Percentiles rank a stretch among this genome's conserved stretches.
These are phyloP conservation scores for Pseudochirops corinnae DNA, from an alignment of 2,797 vertebrate species.

Conservation along the genomic window DNA sequence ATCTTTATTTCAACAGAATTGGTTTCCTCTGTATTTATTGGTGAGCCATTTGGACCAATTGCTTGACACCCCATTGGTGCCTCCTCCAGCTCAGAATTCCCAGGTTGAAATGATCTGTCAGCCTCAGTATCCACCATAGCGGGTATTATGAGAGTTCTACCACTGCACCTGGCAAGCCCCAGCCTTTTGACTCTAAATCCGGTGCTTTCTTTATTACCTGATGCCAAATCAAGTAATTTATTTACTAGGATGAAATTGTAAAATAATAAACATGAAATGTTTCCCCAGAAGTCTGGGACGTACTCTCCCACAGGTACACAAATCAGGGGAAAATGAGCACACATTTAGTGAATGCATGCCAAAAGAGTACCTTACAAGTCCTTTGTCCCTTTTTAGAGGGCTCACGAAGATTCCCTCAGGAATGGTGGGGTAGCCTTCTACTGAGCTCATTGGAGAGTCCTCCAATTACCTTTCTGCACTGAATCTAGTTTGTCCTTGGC, in stretches of 20 bases:
- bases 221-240: background rate
- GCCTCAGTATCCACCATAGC: background rate
- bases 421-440: background rate
- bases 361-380: background rate
- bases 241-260: background rate
- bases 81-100: background rate
- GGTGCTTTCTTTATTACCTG: background rate
- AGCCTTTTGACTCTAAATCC: background rate
- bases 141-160: background rate
- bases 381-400: background rate
- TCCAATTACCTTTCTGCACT: background rate
- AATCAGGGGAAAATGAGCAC: background rate
- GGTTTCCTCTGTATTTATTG: background rate
- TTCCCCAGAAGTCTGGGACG: background rate
- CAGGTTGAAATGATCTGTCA: background rate
- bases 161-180: background rate
- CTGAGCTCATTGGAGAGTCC: background rate
- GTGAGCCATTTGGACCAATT: background rate
- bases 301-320: background rate
- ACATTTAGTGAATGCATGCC: background rate
- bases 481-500: background rate
- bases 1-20: background rate
- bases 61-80: background rate
- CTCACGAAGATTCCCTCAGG: background rate
- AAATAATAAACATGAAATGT: background rate